Evolutionary conservation across 1,140 invertebrate genomes (phyloP).

Genomic region (Stegodyphus mimosarum): DNA sequence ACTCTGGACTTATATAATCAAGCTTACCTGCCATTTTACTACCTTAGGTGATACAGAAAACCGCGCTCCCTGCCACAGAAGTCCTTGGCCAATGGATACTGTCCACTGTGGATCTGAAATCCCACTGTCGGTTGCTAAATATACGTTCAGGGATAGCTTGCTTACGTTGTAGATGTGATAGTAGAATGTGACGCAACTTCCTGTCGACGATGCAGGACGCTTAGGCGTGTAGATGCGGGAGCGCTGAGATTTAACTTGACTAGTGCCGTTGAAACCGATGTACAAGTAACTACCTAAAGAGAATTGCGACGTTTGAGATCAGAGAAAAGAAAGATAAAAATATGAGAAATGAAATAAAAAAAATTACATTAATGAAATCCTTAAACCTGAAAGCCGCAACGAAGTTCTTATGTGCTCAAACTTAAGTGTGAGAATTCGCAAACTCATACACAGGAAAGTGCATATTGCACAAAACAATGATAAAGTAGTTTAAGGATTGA

Average conservation of each 20-base stretch:
- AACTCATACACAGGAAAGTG: too few species aligned
- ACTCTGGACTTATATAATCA: too few species aligned
- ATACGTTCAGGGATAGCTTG: slow-evolving; percentile 24
- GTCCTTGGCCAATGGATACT: slow-evolving; percentile 21
- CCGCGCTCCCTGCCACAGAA: slow-evolving; percentile 49
- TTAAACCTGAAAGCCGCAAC: too few species aligned
- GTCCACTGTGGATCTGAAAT: slow-evolving; percentile 56
- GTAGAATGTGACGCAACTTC: slow-evolving; percentile 47
- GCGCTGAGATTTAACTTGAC: not conserved
- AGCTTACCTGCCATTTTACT: slow-evolving; percentile 48
- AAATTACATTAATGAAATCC: too few species aligned
- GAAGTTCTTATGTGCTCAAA: too few species aligned
- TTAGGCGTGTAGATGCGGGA: slow-evolving; percentile 38
- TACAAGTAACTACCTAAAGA: slow-evolving; percentile 48
- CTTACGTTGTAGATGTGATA: slow-evolving; percentile 53
- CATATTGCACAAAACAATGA: too few species aligned
- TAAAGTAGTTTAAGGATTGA: too few species aligned
- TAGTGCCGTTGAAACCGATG: slow-evolving; percentile 27
- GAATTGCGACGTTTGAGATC: too few species aligned
- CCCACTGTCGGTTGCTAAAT: slow-evolving; percentile 20
- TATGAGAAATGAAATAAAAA: too few species aligned
- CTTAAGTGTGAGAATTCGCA: too few species aligned
- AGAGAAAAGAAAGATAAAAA: too few species aligned
- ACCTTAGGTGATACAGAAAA: slow-evolving; percentile 17
- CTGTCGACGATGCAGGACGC: not conserved